Evolutionary conservation across 2,888 invertebrate species (phyloP).

Genomic region (Clunio marinus): DNA sequence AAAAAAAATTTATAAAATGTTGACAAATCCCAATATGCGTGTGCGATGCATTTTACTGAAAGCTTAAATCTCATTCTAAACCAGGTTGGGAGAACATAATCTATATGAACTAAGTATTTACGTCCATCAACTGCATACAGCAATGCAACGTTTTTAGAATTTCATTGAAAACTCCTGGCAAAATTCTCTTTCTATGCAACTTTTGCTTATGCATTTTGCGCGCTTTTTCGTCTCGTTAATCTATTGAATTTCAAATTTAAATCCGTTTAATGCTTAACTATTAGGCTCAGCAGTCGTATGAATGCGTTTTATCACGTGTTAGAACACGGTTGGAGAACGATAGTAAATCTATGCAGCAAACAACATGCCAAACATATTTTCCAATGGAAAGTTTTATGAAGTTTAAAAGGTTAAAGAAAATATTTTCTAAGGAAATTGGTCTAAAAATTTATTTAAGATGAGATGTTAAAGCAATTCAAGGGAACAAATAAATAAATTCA

Average conservation of each 20-base stretch:
- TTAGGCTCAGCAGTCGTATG: conserved; percentile 37
- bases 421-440: no score
- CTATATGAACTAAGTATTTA: conserved; percentile 13
- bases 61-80: conserved; percentile 8
- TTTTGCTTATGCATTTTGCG: not conserved
- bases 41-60: conserved; percentile 7
- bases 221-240: conserved; percentile 25
- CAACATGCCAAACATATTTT: no score
- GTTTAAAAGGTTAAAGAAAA: no score
- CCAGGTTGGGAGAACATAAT: conserved; percentile 5
- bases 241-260: conserved; percentile 39
- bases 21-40: no score
- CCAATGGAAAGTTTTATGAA: no score
- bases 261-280: conserved; percentile 40
- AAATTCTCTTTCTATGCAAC: not conserved
- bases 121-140: conserved; percentile 13
- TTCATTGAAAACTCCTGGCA: not conserved
- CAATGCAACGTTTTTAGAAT: conserved; percentile 3
- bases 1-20: no score
- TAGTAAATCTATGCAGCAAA: no score
- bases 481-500: no score
- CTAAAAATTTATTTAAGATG: no score
- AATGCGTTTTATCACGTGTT: no score
- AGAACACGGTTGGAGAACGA: no score
- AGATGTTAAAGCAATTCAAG: no score